Evolutionary conservation across 2,797 vertebrate species (phyloP).

Genomic region (Selene dorsalis): DNA sequence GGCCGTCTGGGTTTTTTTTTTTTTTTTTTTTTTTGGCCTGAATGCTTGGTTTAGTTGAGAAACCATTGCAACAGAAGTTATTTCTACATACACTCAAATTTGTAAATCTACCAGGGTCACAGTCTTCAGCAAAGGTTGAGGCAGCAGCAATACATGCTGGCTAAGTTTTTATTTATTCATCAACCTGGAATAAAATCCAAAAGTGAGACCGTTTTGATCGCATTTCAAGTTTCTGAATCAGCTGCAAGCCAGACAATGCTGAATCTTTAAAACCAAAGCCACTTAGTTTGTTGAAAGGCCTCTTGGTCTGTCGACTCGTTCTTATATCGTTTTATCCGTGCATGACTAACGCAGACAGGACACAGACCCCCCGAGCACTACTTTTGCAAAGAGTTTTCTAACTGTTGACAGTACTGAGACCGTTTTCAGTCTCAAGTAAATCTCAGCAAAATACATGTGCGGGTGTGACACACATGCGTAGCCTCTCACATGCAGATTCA

Average conservation of each 20-base stretch:
- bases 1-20: too few relatives aligned
- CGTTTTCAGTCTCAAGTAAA: background rate
- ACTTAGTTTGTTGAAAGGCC: background rate
- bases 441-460: constrained; percentile 7
- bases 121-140: too few relatives aligned
- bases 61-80: background rate
- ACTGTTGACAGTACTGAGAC: background rate
- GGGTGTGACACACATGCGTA: constrained; percentile 8
- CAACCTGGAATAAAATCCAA: background rate
- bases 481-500: background rate
- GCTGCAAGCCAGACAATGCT: background rate
- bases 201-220: background rate
- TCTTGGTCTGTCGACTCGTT: background rate
- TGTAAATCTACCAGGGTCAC: background rate
- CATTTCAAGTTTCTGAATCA: background rate
- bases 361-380: background rate
- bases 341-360: background rate
- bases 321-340: too few relatives aligned
- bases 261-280: background rate
- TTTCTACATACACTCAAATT: background rate
- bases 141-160: background rate
- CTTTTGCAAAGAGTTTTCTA: background rate
- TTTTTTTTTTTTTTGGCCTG: background rate
- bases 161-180: background rate
- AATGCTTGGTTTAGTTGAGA: background rate